Conservation (phyloP, 2,797 vertebrate genomes). For the Pseudomugil tenellus region DNA sequence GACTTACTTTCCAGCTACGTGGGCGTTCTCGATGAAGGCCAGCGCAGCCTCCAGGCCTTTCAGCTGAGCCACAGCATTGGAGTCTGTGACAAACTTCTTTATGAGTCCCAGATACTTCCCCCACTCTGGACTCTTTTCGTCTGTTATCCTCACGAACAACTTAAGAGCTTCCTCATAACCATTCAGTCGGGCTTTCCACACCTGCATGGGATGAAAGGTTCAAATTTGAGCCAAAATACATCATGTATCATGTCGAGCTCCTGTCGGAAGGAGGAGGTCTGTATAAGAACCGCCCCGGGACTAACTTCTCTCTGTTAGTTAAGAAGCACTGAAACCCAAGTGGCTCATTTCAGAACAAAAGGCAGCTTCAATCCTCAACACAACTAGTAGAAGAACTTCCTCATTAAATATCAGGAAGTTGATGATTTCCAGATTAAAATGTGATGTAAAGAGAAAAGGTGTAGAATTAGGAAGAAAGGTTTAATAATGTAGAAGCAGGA, state of each 20-base stretch:
- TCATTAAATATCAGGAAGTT: not conserved
- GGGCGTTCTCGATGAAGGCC: slow-evolving; percentile 90
- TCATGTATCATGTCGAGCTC: not conserved
- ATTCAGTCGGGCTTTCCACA: slow-evolving; percentile 97
- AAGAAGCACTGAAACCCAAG: not conserved
- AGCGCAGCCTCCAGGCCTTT: slow-evolving; percentile 96
- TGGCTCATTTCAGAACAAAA: not conserved
- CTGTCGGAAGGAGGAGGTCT: not conserved
- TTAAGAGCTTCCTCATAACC: slow-evolving; percentile 97
- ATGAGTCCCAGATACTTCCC: slow-evolving; percentile 94
- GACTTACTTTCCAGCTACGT: slow-evolving; percentile 94
- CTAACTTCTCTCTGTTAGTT: not conserved
- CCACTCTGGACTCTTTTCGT: slow-evolving; percentile 98
- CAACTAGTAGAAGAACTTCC: not conserved
- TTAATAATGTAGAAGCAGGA: not conserved
- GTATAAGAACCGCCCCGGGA: not conserved
- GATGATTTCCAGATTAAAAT: not conserved
- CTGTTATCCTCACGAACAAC: slow-evolving; percentile 92
- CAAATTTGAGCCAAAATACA: not conserved
- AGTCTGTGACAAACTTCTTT: slow-evolving; percentile 97
- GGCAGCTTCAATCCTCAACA: not conserved
- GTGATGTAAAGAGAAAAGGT: not conserved
- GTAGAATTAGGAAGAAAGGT: not conserved
- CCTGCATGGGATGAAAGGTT: slow-evolving; percentile 58
- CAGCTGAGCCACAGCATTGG: slow-evolving; percentile 95